These are phyloP conservation scores for Promerops cafer DNA, from an alignment of 2,113 vertebrate species.

Conservation along the genomic window DNA sequence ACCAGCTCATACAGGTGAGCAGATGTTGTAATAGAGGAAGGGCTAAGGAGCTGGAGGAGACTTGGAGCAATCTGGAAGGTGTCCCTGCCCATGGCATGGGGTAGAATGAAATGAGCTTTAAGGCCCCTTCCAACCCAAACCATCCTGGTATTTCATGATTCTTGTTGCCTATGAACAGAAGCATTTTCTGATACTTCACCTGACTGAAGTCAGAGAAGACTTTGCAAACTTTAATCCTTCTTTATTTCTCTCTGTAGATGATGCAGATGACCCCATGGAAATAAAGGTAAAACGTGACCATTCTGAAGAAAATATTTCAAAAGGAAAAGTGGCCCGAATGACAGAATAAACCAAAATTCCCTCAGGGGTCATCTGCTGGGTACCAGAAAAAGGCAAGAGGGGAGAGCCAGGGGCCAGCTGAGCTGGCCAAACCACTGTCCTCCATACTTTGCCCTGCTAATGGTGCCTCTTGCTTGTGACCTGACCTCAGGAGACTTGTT, in stretches of 20 bases:
- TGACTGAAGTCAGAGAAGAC: not conserved
- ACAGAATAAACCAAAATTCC: not conserved
- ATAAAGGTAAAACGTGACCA: not conserved
- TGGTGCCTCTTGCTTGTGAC: not conserved
- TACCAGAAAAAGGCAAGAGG: not conserved
- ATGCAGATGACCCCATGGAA: constrained; percentile 43
- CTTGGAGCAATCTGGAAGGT: not conserved
- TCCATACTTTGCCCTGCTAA: not conserved
- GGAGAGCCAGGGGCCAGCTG: not conserved
- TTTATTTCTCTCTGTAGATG: not conserved
- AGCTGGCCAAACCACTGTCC: not conserved
- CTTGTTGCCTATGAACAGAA: not conserved
- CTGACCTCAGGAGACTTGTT: not conserved
- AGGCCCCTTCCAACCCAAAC: not conserved
- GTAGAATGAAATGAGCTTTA: not conserved
- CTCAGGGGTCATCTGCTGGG: not conserved
- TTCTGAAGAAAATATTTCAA: not conserved
- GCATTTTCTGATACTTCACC: not conserved
- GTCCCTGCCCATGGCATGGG: not conserved
- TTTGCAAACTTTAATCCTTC: not conserved
- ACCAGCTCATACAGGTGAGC: not conserved
- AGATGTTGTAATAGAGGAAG: not conserved
- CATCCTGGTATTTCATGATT: not conserved
- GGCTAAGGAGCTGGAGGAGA: not conserved
- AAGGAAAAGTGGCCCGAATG: not conserved